Evolutionary conservation across 2,113 vertebrate species (phyloP).

Genomic region (Seriola rivoliana): DNA sequence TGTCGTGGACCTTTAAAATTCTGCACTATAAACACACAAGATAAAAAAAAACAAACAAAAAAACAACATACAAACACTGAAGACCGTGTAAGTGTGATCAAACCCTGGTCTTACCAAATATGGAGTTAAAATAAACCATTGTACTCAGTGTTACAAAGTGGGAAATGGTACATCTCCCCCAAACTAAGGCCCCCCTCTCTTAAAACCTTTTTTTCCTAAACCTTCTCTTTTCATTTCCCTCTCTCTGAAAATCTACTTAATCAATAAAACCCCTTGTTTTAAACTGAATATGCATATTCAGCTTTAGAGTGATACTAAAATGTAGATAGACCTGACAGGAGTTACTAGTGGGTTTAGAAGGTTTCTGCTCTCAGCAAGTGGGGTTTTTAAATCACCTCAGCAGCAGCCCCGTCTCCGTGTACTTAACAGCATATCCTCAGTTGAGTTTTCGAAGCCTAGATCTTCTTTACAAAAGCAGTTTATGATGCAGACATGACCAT

Average conservation of each 20-base stretch:
- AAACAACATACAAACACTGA: constrained; percentile 10
- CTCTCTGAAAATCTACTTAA: constrained; percentile 40
- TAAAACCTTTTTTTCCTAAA: constrained; percentile 8
- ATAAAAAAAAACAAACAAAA: neutral
- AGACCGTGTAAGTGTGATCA: neutral
- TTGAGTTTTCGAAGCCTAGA: neutral
- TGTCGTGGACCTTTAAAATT: neutral
- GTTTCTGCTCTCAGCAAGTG: neutral
- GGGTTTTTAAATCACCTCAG: neutral
- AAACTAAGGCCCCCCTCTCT: constrained; percentile 2
- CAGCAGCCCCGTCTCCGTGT: neutral
- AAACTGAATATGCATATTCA: constrained; percentile 16
- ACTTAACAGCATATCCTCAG: neutral
- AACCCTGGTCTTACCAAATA: constrained; percentile 50
- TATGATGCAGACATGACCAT: constrained; percentile 8
- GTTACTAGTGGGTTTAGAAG: constrained; percentile 2
- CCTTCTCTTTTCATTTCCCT: constrained; percentile 12
- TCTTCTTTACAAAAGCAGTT: neutral
- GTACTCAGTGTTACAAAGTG: constrained; percentile 52
- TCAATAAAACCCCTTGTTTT: constrained; percentile 44
- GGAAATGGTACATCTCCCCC: constrained; percentile 43
- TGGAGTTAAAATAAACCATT: constrained; percentile 43
- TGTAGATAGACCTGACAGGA: constrained; percentile 33
- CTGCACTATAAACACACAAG: neutral
- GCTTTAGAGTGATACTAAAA: neutral